Percentiles rank a stretch among this genome's conserved stretches.
phyloP scores from a whole-genome alignment of 2,113 vertebrate species.

The Hippocampus mohnikei region DNA sequence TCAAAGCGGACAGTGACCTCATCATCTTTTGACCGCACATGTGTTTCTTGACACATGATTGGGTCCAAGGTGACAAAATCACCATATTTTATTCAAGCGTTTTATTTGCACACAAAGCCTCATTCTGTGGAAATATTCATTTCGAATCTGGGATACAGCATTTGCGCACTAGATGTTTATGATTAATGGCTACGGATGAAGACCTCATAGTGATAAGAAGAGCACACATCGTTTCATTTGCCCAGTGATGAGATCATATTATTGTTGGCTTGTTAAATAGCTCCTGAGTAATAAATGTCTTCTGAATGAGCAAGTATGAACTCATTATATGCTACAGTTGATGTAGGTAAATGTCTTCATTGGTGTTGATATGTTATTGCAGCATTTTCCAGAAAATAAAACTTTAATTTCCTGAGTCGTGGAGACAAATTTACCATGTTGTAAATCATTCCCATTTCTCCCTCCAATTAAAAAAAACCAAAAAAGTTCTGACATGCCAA shows the following conservation, averaged over 20 bases:
- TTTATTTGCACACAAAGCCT: not conserved
- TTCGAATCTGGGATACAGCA: not conserved
- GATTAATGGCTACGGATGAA: constrained; percentile 6
- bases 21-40: not conserved
- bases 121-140: not conserved
- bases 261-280: not conserved
- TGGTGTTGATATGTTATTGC: not conserved
- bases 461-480: no score
- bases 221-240: not conserved
- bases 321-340: not conserved
- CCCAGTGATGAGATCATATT: constrained; percentile 3
- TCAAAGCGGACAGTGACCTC: constrained; percentile 4
- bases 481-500: no score
- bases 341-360: not conserved
- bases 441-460: no score
- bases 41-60: not conserved
- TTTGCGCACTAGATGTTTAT: not conserved
- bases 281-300: not conserved
- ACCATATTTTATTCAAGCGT: not conserved
- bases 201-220: constrained; percentile 1
- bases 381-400: not conserved
- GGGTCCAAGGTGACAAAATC: not conserved
- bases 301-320: constrained; percentile 1
- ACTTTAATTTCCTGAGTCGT: not conserved
- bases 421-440: no score